These are phyloP conservation scores for Perodicticus potto DNA, from an alignment of 2,797 vertebrate genomes.

Conservation along the genomic window DNA sequence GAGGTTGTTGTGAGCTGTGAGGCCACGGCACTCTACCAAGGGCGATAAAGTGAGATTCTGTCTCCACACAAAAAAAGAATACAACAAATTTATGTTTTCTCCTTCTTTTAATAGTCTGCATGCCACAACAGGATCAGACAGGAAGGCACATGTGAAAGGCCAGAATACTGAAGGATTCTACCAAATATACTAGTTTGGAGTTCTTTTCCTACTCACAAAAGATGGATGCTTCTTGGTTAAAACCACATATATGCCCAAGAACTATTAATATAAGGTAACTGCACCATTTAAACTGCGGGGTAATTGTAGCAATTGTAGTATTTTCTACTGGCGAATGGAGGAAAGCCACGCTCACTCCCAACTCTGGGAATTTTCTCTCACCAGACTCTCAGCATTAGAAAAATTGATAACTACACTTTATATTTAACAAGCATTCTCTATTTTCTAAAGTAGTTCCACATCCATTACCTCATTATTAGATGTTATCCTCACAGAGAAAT, in stretches of 20 bases:
- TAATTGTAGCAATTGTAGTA: not conserved
- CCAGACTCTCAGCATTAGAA: not conserved
- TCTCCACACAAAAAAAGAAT: too few species aligned
- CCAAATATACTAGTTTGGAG: not conserved
- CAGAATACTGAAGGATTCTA: not conserved
- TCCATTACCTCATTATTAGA: not conserved
- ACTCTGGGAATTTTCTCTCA: not conserved
- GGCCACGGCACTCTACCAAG: too few species aligned
- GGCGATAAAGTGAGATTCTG: too few species aligned
- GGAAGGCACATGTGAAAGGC: too few species aligned
- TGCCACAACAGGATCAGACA: not conserved
- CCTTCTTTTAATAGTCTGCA: not conserved
- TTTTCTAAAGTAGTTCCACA: conserved; percentile 7
- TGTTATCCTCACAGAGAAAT: not conserved
- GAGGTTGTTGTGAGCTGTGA: too few species aligned
- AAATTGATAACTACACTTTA: not conserved
- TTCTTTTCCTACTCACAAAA: not conserved
- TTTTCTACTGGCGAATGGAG: not conserved
- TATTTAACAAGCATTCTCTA: conserved; percentile 22
- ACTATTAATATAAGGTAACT: not conserved
- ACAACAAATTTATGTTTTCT: not conserved
- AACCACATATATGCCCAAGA: not conserved
- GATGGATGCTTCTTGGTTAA: not conserved
- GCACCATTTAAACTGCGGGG: not conserved
- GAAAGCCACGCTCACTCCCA: not conserved